Evolutionary conservation across 2,113 vertebrate species (phyloP).

Genomic region (Microtus richardsoni): DNA sequence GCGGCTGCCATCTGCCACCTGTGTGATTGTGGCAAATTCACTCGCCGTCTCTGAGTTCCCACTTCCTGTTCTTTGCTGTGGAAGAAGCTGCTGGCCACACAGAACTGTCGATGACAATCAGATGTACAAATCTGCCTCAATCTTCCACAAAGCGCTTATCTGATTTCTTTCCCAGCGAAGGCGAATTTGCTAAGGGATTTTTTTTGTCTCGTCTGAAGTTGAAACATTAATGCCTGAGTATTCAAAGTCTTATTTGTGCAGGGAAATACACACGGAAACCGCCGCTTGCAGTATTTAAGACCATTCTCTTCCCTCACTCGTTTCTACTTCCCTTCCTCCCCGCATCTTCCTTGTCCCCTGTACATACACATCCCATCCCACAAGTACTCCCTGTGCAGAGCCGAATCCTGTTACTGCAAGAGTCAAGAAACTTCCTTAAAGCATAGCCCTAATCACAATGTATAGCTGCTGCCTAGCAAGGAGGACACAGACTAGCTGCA

Average conservation of each 20-base stretch:
- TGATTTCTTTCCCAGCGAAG: constrained; percentile 40
- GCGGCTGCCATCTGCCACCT: not conserved
- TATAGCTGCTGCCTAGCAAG: not conserved
- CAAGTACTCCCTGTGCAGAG: not conserved
- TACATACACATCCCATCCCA: not conserved
- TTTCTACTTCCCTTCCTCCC: not conserved
- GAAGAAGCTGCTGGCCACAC: not conserved
- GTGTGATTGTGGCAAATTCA: not conserved
- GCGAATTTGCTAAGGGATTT: constrained; percentile 17
- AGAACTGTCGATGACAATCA: not conserved
- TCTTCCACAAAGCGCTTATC: constrained; percentile 11
- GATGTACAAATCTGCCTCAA: not conserved
- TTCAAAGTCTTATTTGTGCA: not conserved
- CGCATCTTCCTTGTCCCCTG: not conserved
- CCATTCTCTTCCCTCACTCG: not conserved
- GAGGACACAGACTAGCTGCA: not conserved
- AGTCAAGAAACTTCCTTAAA: not conserved
- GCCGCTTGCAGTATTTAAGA: not conserved
- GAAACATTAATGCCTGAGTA: constrained; percentile 17
- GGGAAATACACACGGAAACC: not conserved
- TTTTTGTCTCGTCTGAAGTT: not conserved
- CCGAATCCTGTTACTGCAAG: not conserved
- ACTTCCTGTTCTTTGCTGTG: not conserved
- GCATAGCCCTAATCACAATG: not conserved
- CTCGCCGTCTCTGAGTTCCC: constrained; percentile 7